A percentile compares a stretch with the other conserved stretches of the same genome.
Evolutionary conservation across 2,113 vertebrate genomes (phyloP).

Genomic region (Anser brachyrhynchus): DNA sequence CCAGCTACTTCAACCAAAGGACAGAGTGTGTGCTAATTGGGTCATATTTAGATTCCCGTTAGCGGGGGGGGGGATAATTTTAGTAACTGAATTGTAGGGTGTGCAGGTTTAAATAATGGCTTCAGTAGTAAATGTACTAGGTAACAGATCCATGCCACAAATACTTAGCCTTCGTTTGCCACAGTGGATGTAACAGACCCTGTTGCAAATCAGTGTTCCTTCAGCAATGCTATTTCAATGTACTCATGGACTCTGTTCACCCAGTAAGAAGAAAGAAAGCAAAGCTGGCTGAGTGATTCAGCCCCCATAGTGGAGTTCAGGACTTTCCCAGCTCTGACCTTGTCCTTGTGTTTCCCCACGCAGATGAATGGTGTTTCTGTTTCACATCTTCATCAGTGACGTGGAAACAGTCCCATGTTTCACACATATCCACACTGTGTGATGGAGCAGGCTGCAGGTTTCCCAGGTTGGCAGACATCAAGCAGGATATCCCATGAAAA

Average conservation of each 20-base stretch:
- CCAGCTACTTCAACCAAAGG: background rate
- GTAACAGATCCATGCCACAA: background rate
- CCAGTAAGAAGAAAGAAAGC: background rate
- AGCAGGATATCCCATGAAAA: background rate
- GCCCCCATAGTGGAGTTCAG: background rate
- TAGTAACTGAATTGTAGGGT: background rate
- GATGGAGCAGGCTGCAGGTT: background rate
- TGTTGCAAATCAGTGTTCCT: background rate
- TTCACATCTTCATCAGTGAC: background rate
- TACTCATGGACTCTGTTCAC: background rate
- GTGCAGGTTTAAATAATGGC: background rate
- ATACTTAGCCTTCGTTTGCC: background rate
- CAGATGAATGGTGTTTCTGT: background rate
- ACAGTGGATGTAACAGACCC: background rate
- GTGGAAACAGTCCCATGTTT: background rate
- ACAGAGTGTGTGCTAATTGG: background rate
- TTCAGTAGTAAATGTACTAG: background rate
- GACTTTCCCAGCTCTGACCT: background rate
- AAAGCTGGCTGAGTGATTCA: rapidly evolving
- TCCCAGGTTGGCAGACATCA: background rate
- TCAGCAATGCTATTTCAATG: background rate
- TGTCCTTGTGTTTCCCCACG: background rate
- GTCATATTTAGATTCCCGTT: background rate
- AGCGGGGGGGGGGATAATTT: background rate
- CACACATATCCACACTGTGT: background rate